Percentiles rank a stretch among this genome's conserved stretches.
phyloP scores from a whole-genome alignment of 2,888 invertebrate species.

The Philereme transversata region DNA sequence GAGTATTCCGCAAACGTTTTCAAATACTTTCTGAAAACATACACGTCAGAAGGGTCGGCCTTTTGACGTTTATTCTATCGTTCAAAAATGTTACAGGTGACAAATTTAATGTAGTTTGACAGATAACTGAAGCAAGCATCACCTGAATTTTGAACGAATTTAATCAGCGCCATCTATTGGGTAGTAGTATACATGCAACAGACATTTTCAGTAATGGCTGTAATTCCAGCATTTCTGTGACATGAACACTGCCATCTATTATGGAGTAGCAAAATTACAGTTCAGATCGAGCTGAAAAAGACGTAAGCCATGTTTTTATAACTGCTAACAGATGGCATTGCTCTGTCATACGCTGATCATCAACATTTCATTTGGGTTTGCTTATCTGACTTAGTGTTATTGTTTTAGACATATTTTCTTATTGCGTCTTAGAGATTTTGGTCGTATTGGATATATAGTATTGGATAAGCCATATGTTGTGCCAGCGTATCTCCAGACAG shows the following conservation, averaged over 20 bases:
- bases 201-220: background rate
- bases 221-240: background rate
- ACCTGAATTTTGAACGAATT: background rate
- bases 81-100: slow-evolving; percentile 4
- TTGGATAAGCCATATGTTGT: too few relatives aligned
- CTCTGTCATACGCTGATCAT: too few relatives aligned
- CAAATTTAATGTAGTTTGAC: background rate
- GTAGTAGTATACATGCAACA: background rate
- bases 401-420: too few relatives aligned
- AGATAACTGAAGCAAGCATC: too few relatives aligned
- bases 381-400: too few relatives aligned
- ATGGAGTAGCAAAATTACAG: background rate
- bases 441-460: too few relatives aligned
- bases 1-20: slow-evolving; percentile 55
- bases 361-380: too few relatives aligned
- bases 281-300: too few relatives aligned
- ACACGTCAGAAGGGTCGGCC: slow-evolving; percentile 46
- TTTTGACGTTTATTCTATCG: slow-evolving; percentile 14
- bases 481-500: too few relatives aligned
- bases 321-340: too few relatives aligned
- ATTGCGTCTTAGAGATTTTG: too few relatives aligned
- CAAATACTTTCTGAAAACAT: slow-evolving; percentile 50
- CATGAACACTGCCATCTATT: background rate
- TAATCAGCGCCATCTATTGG: slow-evolving; percentile 3
- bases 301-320: too few relatives aligned